These are phyloP conservation scores for Athene noctua DNA, from an alignment of 2,113 vertebrate species.

Conservation along the genomic window DNA sequence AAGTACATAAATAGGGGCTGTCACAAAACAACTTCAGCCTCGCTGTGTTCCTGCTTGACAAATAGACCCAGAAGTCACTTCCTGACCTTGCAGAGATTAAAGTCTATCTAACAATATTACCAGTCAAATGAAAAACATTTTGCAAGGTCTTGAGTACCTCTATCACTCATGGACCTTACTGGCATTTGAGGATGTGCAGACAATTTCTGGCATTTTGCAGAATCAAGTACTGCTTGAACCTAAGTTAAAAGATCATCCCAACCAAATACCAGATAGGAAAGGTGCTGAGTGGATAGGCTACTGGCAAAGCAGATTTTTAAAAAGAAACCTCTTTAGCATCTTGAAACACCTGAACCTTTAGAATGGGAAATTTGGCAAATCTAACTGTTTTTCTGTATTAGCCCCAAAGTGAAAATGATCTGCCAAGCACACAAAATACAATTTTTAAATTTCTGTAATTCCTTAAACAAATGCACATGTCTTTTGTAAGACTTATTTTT, in stretches of 20 bases:
- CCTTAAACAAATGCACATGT: not conserved
- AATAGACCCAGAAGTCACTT: not conserved
- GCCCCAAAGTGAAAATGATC: not conserved
- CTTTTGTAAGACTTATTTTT: not conserved
- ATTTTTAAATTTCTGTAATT: not conserved
- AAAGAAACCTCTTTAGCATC: not conserved
- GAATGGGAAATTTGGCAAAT: not conserved
- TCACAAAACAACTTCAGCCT: not conserved
- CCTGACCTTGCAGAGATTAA: not conserved
- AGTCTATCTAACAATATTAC: not conserved
- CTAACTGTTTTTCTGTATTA: not conserved
- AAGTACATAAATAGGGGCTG: not conserved
- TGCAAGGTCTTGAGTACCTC: not conserved
- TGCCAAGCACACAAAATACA: not conserved
- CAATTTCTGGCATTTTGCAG: not conserved
- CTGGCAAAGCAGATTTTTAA: not conserved
- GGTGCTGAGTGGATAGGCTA: not conserved
- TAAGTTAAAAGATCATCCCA: not conserved
- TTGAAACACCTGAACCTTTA: not conserved
- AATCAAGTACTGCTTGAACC: not conserved
- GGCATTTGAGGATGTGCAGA: not conserved
- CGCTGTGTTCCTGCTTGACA: not conserved
- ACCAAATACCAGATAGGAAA: not conserved
- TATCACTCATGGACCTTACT: accelerated
- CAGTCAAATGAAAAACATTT: not conserved